Conservation (phyloP, 2,888 invertebrate species). For the Proisotoma minuta region DNA sequence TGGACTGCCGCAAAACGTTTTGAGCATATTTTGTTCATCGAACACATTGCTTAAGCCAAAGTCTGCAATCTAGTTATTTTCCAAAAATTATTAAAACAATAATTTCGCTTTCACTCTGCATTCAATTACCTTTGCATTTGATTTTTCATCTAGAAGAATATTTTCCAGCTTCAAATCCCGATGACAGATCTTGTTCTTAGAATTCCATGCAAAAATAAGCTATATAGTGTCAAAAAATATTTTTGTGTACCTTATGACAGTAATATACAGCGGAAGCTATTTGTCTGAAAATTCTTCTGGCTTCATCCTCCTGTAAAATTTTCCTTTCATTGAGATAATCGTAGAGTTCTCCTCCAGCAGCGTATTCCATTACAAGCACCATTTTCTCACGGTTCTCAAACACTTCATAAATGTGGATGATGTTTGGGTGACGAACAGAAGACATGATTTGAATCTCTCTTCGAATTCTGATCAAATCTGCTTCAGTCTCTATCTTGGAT, state of each 20-base stretch:
- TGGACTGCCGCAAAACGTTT: constrained; percentile 94
- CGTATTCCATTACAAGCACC: constrained; percentile 99
- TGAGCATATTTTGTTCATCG: constrained; percentile 75
- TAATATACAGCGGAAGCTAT: constrained; percentile 95
- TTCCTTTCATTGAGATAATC: constrained; percentile 91
- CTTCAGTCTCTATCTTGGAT: constrained; percentile 93
- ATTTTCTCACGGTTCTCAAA: constrained; percentile 99
- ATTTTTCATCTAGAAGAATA: constrained; percentile 84
- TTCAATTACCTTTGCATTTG: constrained; percentile 78
- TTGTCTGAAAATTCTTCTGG: constrained; percentile 89
- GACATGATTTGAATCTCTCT: constrained; percentile 99
- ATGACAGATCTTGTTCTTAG: constrained; percentile 86
- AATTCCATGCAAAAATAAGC: too few species aligned
- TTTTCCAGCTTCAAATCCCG: constrained; percentile 93
- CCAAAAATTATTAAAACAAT: background rate
- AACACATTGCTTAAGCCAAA: constrained; percentile 98
- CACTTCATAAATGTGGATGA: constrained; percentile 99
- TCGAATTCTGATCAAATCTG: constrained; percentile 90
- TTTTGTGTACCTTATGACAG: constrained; percentile 71
- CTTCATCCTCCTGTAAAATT: constrained; percentile 85
- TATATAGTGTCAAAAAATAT: background rate
- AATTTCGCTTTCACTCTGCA: background rate
- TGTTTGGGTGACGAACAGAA: constrained; percentile 95
- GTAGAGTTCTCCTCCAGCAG: constrained; percentile 95
- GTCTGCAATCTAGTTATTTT: constrained; percentile 78